Conservation (phyloP, 2,113 vertebrate species). For the Scolopax mira region DNA sequence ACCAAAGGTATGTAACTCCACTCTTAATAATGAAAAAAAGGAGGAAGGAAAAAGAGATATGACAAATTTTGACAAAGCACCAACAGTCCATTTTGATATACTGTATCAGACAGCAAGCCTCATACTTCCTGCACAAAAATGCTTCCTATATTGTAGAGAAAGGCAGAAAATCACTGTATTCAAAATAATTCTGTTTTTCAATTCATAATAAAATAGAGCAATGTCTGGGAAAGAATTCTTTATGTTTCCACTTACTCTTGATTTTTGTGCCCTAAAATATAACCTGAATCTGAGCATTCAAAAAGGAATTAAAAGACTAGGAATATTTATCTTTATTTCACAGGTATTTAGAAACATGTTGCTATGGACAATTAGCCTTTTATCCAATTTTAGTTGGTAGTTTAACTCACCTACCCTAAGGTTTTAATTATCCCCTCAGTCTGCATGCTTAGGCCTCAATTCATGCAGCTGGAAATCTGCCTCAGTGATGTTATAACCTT, state of each 20-base stretch:
- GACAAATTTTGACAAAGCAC: conserved; percentile 49
- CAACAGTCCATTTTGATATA: neutral
- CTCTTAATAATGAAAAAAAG: conserved; percentile 29
- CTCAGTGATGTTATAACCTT: conserved; percentile 85
- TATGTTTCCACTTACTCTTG: neutral
- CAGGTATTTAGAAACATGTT: conserved; percentile 75
- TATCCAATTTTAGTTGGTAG: conserved; percentile 80
- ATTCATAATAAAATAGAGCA: neutral
- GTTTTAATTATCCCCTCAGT: conserved; percentile 80
- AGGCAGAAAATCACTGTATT: neutral
- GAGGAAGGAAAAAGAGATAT: conserved; percentile 38
- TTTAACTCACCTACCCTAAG: conserved; percentile 73
- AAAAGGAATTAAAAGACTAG: neutral
- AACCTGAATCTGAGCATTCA: neutral
- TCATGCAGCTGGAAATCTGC: conserved; percentile 82
- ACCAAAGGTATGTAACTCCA: conserved; percentile 65
- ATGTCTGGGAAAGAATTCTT: neutral
- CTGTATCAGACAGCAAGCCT: neutral
- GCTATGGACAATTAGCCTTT: conserved; percentile 81
- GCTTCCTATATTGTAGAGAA: neutral
- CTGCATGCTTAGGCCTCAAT: conserved; percentile 69
- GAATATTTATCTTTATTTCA: conserved; percentile 73
- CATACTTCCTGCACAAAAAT: neutral
- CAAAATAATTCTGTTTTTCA: neutral
- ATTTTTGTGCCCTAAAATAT: conserved; percentile 20